Base-by-base conservation (phyloP, 1,140 invertebrate genomes). In the Hormaphis cornu region DNA sequence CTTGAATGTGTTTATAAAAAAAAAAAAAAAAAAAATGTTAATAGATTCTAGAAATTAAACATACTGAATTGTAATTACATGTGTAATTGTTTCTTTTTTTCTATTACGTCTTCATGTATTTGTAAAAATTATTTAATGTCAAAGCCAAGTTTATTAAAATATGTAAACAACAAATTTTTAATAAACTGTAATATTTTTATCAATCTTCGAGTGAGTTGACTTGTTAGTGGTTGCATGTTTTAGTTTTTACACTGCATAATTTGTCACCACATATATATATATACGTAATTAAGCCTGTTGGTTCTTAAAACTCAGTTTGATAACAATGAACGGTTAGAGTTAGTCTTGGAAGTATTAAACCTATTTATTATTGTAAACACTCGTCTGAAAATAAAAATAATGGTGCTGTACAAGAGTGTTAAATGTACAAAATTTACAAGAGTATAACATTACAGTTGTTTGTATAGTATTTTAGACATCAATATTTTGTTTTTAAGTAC, bases 271-370 rank as follows among this genome's bases (percentile, higher is more conserved):
- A 78, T 93, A 93, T n/a, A n/a, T n/a, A n/a, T n/a, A n/a, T n/a
- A n/a, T n/a, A n/a, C 74, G 82, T 87, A 71, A 93, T 79, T 35
- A 93, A 79, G 80, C 92, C 90, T 73, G 86, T 91, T 2, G 92
- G 77, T 71, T 87, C 87, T 73, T 83, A 85, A 74, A 95, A 95
- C 76, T 95, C 91, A 48, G 89, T 93, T 77, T 91, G 83, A 71
- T 90, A 89, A 75, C 86, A 83, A 48, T 88, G 86, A 79, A 91
- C 80, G 76, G 91, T 90, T 77, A 87, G 91, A 22, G 88, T 87
- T 14, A 76, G 72, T 35, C 63, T 71, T 18, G 75, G 75, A 18
- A 76, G 69, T 35, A 74, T 44, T 22, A 52, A 78, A 12, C 87
- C 88, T 81, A 88, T 85, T 82, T 85, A n/a, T 89, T 28, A 80